Conservation (phyloP, 2,113 vertebrate species). For the Ammospiza caudacuta region DNA sequence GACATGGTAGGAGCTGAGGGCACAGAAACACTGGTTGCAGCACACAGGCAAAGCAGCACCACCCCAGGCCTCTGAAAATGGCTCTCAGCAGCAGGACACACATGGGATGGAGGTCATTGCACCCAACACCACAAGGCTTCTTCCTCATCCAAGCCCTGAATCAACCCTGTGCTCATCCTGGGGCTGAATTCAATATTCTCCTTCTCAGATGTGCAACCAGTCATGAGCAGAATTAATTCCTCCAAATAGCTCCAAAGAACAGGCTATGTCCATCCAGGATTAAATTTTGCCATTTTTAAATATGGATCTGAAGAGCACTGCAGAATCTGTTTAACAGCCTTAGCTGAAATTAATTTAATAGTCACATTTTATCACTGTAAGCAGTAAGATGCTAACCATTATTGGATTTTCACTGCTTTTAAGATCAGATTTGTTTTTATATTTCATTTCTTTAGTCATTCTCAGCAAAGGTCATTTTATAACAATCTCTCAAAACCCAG, state of each 20-base stretch:
- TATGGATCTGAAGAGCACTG: background rate
- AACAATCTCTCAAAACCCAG: background rate
- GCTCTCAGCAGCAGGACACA: background rate
- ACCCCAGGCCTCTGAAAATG: fast-evolving
- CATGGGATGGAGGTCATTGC: fast-evolving
- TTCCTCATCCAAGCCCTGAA: background rate
- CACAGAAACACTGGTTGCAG: background rate
- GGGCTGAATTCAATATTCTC: background rate
- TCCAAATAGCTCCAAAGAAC: background rate
- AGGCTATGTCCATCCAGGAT: background rate
- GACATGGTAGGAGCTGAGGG: fast-evolving
- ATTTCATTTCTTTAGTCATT: conserved; percentile 6
- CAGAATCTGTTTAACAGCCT: background rate
- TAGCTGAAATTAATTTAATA: conserved; percentile 13
- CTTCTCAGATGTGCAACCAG: background rate
- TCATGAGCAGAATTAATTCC: background rate
- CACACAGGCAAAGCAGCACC: background rate
- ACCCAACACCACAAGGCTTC: fast-evolving
- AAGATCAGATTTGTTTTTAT: background rate
- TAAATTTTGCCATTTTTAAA: background rate
- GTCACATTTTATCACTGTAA: background rate
- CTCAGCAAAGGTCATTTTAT: background rate
- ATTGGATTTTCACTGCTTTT: background rate
- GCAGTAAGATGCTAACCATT: background rate
- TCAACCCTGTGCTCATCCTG: fast-evolving